Evolutionary conservation across 1,140 invertebrate species (phyloP), one percentile per base, ranked within the genome.

Genomic region (Pseudomyrmex sp.): DNA sequence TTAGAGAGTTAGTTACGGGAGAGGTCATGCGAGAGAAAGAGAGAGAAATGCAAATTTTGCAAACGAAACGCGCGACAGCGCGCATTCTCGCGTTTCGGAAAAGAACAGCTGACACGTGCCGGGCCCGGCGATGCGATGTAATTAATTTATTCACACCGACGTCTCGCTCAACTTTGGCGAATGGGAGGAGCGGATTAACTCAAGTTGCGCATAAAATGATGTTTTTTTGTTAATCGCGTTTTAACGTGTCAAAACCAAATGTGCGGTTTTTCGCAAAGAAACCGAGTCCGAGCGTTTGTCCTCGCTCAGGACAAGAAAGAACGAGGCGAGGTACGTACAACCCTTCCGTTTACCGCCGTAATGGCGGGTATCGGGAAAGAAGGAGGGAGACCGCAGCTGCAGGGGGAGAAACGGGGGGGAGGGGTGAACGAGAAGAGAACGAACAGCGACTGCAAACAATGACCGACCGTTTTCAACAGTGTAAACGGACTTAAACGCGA

Each of bases 311-410:
- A 35, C 54, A 46, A 56, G 58, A 61, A 18, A 54, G 20, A 46
- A 48, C 35, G 18, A n/a, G 58, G 48, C 26, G 56, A 10, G 62
- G 50, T 72, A 73, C 77, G 74, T 82, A 59, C 48, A 79, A 74
- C 62, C 83, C 79, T 88, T 85, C 62, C 86, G 58, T 79, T 65
- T 75, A 46, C 74, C 56, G 82, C 62, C 68, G 72, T 88, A 88
- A 88, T 88, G 58, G 77, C 68, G 87, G 35, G 69, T 52, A 63
- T 20, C 54, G 65, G n/a, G 83, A 76, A 68, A 74, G 58, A 66
- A 18, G 9, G 26, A 62, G 73, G n/a, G 73, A 65, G 44, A 68
- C n/a, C 13, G 61, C 23, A 26, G 26, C 26, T 3, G 26, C 26
- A 23, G 26, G 35, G 35, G 35, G 3, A 35, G 23, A 35, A 85